Percentiles rank a stretch among this genome's conserved stretches.
Conservation (phyloP, 2,113 vertebrate species). For the Casuarius casuarius region DNA sequence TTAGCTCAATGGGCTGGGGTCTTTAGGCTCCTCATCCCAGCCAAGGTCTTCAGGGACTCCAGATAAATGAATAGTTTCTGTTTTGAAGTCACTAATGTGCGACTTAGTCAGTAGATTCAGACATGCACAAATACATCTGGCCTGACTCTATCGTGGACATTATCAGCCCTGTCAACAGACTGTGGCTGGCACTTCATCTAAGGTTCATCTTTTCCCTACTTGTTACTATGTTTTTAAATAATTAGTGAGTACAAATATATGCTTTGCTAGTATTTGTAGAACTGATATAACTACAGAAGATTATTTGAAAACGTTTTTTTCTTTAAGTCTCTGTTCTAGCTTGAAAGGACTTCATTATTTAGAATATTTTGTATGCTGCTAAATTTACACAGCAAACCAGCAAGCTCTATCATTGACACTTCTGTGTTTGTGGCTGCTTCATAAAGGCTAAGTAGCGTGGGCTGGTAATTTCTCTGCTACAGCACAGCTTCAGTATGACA, state of each 20-base stretch:
- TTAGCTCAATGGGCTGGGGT: background rate
- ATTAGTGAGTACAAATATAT: background rate
- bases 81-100: background rate
- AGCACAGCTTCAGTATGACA: rapidly evolving
- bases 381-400: background rate
- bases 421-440: rapidly evolving
- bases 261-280: background rate
- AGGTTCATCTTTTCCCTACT: background rate
- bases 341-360: background rate
- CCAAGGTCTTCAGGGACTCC: background rate
- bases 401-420: background rate
- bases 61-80: background rate
- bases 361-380: background rate
- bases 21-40: background rate
- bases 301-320: background rate
- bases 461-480: background rate
- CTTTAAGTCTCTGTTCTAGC: background rate
- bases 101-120: background rate
- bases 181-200: background rate
- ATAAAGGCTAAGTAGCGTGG: rapidly evolving
- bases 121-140: background rate
- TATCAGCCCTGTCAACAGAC: background rate
- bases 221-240: background rate
- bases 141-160: rapidly evolving
- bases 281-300: background rate